Base-by-base conservation (phyloP, 2,797 vertebrate species). In the Tenualosa thibaudeaui region DNA sequence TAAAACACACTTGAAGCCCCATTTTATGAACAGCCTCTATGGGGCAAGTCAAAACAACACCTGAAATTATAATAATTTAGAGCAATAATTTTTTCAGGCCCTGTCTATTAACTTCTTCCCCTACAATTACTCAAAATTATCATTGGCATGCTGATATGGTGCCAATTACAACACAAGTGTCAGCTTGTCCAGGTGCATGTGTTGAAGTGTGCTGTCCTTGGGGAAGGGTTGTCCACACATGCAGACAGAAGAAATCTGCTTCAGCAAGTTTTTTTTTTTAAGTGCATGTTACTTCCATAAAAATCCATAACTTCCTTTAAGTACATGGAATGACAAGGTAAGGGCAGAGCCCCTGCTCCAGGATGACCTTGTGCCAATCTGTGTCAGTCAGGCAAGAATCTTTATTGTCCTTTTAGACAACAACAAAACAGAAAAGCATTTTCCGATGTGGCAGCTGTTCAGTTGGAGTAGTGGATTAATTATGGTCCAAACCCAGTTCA, bases 1-100 rank as follows among this genome's bases (percentile, higher is more conserved):
- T 22, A 17, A 78, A 43, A 43, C 71, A 46, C 71, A 46, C 10
- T 78, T 78, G 5, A 78, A 43, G 5, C 71, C 19, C 37, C 68
- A 37, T 43, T 12, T 78, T 22, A 78, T 5, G 17, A 37, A 5
- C 4, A 46, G 40, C 40, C 19, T 43, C 40, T 78, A 7, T 51
- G 19, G 71, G 71, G 71, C 71, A 78, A 43, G 71, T 78, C 71
- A 78, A 78, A 43, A 17, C 71, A 46, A 78, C 37, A 0, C 40
- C 71, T 78, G 10, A 46, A 78, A 78, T 75, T 75, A 75, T 75
- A 75, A 75, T 13, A 78, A 78, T 78, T 78, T 9, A 9, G 19
- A 78, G 3, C 4, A 78, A 78, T 78, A 17, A 8, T 43, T 37
- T 62, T 75, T 78, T 46, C 37, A 7, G 5, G 37, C 0, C 19